A percentile compares a stretch with the other conserved stretches of the same genome.
These are phyloP conservation scores for Hyles vespertilio DNA, from an alignment of 1,140 invertebrate genomes.

Conservation along the genomic window DNA sequence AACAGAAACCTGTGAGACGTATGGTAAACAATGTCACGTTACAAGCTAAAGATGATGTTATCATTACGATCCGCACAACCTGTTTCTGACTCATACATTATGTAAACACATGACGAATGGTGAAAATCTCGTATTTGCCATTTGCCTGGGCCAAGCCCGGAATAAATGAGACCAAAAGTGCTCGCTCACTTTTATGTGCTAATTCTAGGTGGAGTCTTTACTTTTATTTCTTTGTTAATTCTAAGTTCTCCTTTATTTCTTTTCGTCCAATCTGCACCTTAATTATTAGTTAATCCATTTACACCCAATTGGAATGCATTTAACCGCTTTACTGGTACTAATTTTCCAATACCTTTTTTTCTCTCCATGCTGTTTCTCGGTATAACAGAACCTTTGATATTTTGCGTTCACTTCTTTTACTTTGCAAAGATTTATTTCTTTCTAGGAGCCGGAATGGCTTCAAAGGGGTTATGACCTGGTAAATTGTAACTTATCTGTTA, in stretches of 20 bases:
- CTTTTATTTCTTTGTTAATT: not conserved
- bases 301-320: no score
- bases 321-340: no score
- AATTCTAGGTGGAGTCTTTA: not conserved
- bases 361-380: no score
- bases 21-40: no score
- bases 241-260: not conserved
- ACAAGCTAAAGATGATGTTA: slow-evolving; percentile 3
- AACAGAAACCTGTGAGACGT: no score
- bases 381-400: no score
- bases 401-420: no score
- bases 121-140: slow-evolving; percentile 16
- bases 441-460: no score
- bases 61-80: slow-evolving; percentile 2
- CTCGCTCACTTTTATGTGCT: not conserved
- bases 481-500: no score
- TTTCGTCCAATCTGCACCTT: not conserved
- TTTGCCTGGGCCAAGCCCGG: slow-evolving; percentile 21
- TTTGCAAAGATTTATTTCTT: no score
- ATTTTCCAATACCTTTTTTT: no score
- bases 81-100: slow-evolving; percentile 32
- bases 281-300: not conserved
- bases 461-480: no score
- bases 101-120: slow-evolving; percentile 38
- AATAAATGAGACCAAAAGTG: not conserved